Percentiles rank a stretch among this genome's conserved stretches.
These are phyloP conservation scores for Odontomyia ornata DNA, from an alignment of 2,888 invertebrate species.

Conservation along the genomic window DNA sequence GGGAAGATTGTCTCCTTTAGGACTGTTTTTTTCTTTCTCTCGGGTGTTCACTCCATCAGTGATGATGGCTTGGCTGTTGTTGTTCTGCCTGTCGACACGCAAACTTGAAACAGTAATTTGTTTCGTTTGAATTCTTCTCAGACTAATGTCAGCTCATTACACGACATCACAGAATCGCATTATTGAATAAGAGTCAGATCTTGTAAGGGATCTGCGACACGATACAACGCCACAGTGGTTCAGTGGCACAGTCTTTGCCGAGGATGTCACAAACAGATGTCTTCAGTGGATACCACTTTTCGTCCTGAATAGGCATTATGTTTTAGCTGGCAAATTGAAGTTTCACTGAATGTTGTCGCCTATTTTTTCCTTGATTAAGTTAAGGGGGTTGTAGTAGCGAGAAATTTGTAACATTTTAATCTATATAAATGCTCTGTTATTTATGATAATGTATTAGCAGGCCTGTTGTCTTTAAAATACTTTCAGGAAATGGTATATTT, in stretches of 20 bases:
- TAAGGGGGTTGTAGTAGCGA: neutral
- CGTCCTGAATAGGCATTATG: conserved; percentile 33
- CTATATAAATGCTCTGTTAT: too few species aligned
- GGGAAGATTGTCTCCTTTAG: conserved; percentile 4
- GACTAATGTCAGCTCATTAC: conserved; percentile 49
- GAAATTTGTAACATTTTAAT: too few species aligned
- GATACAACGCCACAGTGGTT: neutral
- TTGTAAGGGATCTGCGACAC: conserved; percentile 17
- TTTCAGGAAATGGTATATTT: too few species aligned
- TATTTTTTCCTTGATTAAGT: neutral
- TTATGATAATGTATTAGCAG: too few species aligned
- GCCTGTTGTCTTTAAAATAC: too few species aligned
- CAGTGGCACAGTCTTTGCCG: neutral
- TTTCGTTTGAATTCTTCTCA: conserved; percentile 45
- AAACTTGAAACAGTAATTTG: conserved; percentile 44
- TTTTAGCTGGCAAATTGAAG: neutral
- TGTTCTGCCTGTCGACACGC: conserved; percentile 31
- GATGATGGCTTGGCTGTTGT: neutral
- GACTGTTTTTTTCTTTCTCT: conserved; percentile 14
- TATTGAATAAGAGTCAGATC: conserved; percentile 39
- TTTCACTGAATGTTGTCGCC: neutral
- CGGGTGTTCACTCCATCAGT: neutral
- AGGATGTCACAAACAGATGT: conserved; percentile 48
- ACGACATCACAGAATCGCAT: conserved; percentile 42
- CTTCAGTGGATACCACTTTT: conserved; percentile 39